phyloP scores from a whole-genome alignment of 1,140 invertebrate genomes.

The Belonocnema kinseyi region DNA sequence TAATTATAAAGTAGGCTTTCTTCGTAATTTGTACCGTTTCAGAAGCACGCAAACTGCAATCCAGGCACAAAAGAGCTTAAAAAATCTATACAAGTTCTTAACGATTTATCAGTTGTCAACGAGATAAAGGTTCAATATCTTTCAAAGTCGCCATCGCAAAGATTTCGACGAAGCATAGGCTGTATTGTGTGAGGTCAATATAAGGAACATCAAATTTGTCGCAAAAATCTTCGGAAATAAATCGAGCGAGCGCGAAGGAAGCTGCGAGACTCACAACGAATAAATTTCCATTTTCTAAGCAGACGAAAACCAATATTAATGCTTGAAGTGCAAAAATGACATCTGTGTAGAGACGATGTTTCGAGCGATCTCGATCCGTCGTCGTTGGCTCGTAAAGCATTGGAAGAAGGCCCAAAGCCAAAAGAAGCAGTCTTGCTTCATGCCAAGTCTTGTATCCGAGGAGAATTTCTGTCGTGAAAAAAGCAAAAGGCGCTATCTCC shows the following conservation, averaged over 20 bases:
- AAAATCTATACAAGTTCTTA: not conserved
- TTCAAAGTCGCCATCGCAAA: constrained; percentile 65
- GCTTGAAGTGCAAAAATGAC: constrained; percentile 59
- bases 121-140: constrained; percentile 48
- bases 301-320: constrained; percentile 57
- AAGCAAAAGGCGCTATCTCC: constrained; percentile 66
- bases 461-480: constrained; percentile 68
- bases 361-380: constrained; percentile 59
- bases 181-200: constrained; percentile 68
- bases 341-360: constrained; percentile 56
- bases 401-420: constrained; percentile 61
- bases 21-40: not conserved
- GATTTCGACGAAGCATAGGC: constrained; percentile 68
- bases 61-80: constrained; percentile 1
- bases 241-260: constrained; percentile 65
- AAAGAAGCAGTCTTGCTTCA: constrained; percentile 55
- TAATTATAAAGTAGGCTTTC: not conserved
- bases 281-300: constrained; percentile 60
- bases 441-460: constrained; percentile 57
- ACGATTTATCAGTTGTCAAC: not conserved
- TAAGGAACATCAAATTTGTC: constrained; percentile 70
- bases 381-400: constrained; percentile 59
- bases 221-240: constrained; percentile 69
- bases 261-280: constrained; percentile 66
- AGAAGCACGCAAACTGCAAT: not conserved